phyloP scores from a whole-genome alignment of 2,888 invertebrate genomes.

The Xestia c-nigrum region DNA sequence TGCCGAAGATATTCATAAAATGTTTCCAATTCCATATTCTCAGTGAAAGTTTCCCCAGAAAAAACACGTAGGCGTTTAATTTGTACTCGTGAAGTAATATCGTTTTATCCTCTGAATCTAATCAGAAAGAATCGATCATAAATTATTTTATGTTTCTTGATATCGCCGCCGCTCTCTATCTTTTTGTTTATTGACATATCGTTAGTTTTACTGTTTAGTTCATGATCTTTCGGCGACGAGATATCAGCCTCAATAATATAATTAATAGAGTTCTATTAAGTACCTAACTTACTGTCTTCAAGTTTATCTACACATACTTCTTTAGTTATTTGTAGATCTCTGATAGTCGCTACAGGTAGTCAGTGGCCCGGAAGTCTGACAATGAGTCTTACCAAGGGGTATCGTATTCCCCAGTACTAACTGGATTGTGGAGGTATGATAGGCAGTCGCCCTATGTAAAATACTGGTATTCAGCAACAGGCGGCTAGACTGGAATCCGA shows the following conservation, averaged over 20 bases:
- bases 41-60: slow-evolving; percentile 63
- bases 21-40: slow-evolving; percentile 34
- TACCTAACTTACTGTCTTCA: slow-evolving; percentile 7
- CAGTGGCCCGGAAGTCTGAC: too few relatives aligned
- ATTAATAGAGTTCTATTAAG: slow-evolving; percentile 1
- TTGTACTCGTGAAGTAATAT: slow-evolving; percentile 55
- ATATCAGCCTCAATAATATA: slow-evolving; percentile 22
- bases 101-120: slow-evolving; percentile 60
- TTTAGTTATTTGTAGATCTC: not conserved
- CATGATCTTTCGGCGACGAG: slow-evolving; percentile 20
- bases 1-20: slow-evolving; percentile 3
- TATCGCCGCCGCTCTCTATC: slow-evolving; percentile 41
- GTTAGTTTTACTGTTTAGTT: slow-evolving; percentile 32
- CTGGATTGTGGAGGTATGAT: too few relatives aligned
- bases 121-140: slow-evolving; percentile 61
- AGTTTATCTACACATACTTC: not conserved
- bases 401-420: too few relatives aligned
- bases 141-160: slow-evolving; percentile 58
- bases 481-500: too few relatives aligned
- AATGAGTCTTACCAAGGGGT: too few relatives aligned
- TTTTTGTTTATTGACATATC: slow-evolving; percentile 54
- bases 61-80: slow-evolving; percentile 66
- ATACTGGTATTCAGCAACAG: too few relatives aligned
- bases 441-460: too few relatives aligned
- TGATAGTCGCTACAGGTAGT: too few relatives aligned